Percentiles rank a stretch among this genome's conserved stretches.
These are phyloP conservation scores for Bergia sp. DNA, from an alignment of 92 coral and sea anemone species.

Conservation along the genomic window DNA sequence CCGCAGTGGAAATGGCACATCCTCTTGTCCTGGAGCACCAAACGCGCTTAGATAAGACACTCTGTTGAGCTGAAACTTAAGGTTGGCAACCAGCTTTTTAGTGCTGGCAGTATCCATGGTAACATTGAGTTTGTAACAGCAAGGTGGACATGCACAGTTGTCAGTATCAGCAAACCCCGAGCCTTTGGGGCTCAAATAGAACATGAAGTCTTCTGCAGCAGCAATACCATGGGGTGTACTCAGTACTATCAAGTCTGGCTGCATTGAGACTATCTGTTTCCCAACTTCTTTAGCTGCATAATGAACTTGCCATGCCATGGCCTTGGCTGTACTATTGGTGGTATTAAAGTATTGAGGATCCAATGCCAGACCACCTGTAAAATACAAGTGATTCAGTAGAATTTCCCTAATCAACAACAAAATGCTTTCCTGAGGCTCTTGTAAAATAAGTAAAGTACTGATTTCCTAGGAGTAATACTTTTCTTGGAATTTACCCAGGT, in stretches of 20 bases:
- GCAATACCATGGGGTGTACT: slow-evolving; percentile 81
- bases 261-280: slow-evolving; percentile 53
- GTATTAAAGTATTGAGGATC: slow-evolving; percentile 75
- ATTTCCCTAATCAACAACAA: neutral
- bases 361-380: slow-evolving; percentile 72
- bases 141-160: slow-evolving; percentile 79
- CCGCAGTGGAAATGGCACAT: slow-evolving; percentile 69
- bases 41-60: slow-evolving; percentile 78
- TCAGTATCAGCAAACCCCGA: slow-evolving; percentile 69
- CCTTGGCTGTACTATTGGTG: slow-evolving; percentile 73
- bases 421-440: neutral
- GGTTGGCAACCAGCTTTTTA: slow-evolving; percentile 52
- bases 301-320: slow-evolving; percentile 74
- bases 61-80: slow-evolving; percentile 45
- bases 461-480: no score
- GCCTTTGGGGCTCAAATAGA: slow-evolving; percentile 72
- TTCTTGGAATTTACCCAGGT: no score
- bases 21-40: slow-evolving; percentile 77
- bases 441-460: no score
- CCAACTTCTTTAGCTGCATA: slow-evolving; percentile 71
- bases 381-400: neutral
- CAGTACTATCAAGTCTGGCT: slow-evolving; percentile 72
- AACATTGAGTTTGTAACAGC: slow-evolving; percentile 71
- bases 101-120: slow-evolving; percentile 64
- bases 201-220: slow-evolving; percentile 68